Percentiles rank a stretch among this genome's conserved stretches.
phyloP scores from a whole-genome alignment of 2,888 invertebrate genomes.

The Ditula angustiorana region DNA sequence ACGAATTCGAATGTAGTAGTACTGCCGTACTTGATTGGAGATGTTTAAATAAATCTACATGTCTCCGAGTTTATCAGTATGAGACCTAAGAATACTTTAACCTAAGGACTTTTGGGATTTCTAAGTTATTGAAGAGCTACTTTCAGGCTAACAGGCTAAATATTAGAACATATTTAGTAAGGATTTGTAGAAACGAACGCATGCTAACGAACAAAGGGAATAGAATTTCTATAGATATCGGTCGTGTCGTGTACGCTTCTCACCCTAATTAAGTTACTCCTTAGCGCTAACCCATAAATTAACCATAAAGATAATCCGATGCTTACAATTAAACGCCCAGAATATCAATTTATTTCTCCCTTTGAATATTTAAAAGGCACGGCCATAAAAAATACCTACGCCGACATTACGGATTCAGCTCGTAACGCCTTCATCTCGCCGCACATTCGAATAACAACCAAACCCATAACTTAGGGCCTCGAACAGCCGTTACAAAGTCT shows the following conservation, averaged over 20 bases:
- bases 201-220: no score
- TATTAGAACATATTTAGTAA: no score
- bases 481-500: slow-evolving; percentile 75
- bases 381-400: slow-evolving; percentile 61
- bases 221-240: no score
- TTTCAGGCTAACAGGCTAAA: no score
- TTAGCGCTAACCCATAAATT: slow-evolving; percentile 35
- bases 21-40: no score
- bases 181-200: no score
- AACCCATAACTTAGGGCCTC: slow-evolving; percentile 74
- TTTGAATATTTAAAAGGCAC: slow-evolving; percentile 52
- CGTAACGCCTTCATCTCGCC: slow-evolving; percentile 77
- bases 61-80: no score
- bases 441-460: slow-evolving; percentile 68
- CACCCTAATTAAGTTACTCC: slow-evolving; percentile 36
- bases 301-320: slow-evolving; percentile 39
- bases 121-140: no score
- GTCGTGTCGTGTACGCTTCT: neutral
- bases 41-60: no score
- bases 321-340: slow-evolving; percentile 36
- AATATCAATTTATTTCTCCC: slow-evolving; percentile 47
- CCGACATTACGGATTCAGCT: slow-evolving; percentile 71
- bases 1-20: no score
- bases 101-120: no score
- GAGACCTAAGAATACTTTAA: no score